A percentile compares a stretch with the other conserved stretches of the same genome.
Evolutionary conservation across 1,140 invertebrate genomes (phyloP).

Genomic region (Linepithema humile): DNA sequence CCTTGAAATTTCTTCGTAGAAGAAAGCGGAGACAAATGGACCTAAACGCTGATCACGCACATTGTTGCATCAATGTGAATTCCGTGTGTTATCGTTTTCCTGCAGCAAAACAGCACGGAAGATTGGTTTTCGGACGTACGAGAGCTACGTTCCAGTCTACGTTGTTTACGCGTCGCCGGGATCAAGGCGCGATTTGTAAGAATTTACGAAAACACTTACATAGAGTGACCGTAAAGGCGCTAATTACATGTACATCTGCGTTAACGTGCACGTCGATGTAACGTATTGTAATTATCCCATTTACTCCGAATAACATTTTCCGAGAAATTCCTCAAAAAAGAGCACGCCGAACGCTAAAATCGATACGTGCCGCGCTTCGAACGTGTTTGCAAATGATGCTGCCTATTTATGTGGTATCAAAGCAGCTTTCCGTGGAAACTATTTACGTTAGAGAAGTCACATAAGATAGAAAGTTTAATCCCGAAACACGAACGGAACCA

Average conservation of each 20-base stretch:
- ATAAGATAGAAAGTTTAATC: conserved; percentile 6
- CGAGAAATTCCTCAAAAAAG: background rate
- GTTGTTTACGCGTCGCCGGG: conserved; percentile 2
- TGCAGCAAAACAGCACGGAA: background rate
- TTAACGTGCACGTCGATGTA: too few relatives aligned
- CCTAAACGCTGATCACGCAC: conserved; percentile 23
- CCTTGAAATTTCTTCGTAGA: conserved; percentile 1
- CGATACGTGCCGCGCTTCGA: background rate
- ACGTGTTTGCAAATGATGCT: background rate
- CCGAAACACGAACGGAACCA: background rate
- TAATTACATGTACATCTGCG: too few relatives aligned
- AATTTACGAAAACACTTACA: background rate
- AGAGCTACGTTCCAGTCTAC: conserved; percentile 13
- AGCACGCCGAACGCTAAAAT: background rate
- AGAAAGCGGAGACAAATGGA: background rate
- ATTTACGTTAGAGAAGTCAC: background rate
- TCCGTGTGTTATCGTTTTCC: conserved; percentile 16
- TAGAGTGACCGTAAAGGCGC: background rate
- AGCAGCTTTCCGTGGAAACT: background rate
- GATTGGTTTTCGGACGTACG: conserved; percentile 10
- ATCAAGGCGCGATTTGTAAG: background rate
- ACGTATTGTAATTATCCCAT: conserved; percentile 15
- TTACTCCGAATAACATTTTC: background rate
- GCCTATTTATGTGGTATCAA: background rate
- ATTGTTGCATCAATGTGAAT: background rate